A percentile compares a stretch with the other conserved stretches of the same genome.
Evolutionary conservation across 2,888 invertebrate genomes (phyloP).

Genomic region (Desoria tigrina): DNA sequence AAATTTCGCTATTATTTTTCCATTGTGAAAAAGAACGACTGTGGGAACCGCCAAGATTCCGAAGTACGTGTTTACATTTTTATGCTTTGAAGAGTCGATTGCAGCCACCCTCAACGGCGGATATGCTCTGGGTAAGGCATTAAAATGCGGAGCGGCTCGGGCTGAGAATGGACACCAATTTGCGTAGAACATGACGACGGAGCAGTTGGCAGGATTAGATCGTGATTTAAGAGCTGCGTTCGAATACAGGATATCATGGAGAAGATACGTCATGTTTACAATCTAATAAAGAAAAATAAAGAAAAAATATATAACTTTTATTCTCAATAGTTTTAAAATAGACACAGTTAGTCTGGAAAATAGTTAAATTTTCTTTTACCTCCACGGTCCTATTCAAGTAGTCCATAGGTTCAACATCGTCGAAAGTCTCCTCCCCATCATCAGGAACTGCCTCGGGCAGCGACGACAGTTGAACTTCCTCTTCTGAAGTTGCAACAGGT

Average conservation of each 20-base stretch:
- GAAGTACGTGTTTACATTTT: slow-evolving; percentile 76
- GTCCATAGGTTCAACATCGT: no score
- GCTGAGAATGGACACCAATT: slow-evolving; percentile 88
- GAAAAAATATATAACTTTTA: slow-evolving; percentile 33
- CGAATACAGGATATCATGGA: slow-evolving; percentile 67
- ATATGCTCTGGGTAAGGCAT: slow-evolving; percentile 83
- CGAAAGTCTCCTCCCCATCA: no score
- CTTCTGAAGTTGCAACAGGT: not conserved
- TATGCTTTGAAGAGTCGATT: slow-evolving; percentile 64
- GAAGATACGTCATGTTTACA: slow-evolving; percentile 67
- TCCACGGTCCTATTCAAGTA: slow-evolving; percentile 5
- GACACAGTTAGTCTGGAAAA: no score
- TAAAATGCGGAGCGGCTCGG: slow-evolving; percentile 84
- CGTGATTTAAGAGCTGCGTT: slow-evolving; percentile 69
- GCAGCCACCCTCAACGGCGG: slow-evolving; percentile 84
- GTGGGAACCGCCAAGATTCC: slow-evolving; percentile 90
- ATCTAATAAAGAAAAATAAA: slow-evolving; percentile 60
- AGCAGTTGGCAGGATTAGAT: slow-evolving; percentile 67
- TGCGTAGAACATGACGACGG: slow-evolving; percentile 77
- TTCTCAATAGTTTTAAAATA: not conserved
- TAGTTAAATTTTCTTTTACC: no score
- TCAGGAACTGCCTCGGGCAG: not conserved
- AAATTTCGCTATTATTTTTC: slow-evolving; percentile 78
- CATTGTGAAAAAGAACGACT: slow-evolving; percentile 84
- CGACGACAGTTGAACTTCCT: no score